phyloP scores from a whole-genome alignment of 2,888 invertebrate species.

The Chaetoderma sp. region DNA sequence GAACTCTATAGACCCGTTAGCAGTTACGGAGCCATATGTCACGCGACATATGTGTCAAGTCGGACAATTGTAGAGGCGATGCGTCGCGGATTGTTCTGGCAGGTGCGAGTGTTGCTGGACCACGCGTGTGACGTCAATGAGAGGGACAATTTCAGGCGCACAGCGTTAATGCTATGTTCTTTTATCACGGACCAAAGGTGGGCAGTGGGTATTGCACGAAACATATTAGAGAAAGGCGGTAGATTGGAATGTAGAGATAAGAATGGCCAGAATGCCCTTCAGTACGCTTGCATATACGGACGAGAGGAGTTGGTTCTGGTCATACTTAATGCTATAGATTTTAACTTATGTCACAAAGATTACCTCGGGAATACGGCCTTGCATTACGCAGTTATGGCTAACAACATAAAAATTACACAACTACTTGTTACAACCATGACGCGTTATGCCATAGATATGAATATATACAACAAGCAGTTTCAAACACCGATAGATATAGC shows the following conservation, averaged over 20 bases:
- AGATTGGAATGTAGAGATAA: slow-evolving; percentile 48
- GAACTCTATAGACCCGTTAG: too few species aligned
- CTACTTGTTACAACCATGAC: too few species aligned
- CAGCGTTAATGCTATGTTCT: slow-evolving; percentile 62
- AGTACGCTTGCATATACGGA: slow-evolving; percentile 63
- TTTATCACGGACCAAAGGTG: slow-evolving; percentile 59
- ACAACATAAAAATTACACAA: slow-evolving; percentile 46
- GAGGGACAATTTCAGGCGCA: slow-evolving; percentile 51
- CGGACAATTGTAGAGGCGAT: too few species aligned
- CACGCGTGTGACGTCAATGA: slow-evolving; percentile 53
- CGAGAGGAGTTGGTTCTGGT: slow-evolving; percentile 50
- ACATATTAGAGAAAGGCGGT: slow-evolving; percentile 64
- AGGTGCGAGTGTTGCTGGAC: slow-evolving; percentile 62
- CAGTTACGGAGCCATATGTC: too few species aligned
- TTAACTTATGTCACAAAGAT: slow-evolving; percentile 58
- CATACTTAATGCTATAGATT: slow-evolving; percentile 62
- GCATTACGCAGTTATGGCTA: slow-evolving; percentile 60
- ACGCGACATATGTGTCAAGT: too few species aligned
- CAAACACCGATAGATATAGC: too few species aligned
- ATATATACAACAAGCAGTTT: too few species aligned
- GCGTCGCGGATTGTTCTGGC: slow-evolving; percentile 63
- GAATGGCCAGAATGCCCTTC: slow-evolving; percentile 61
- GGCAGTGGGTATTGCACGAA: slow-evolving; percentile 62
- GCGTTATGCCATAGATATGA: too few species aligned
- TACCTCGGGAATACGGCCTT: slow-evolving; percentile 63